phyloP scores from a whole-genome alignment of 2,113 vertebrate species.

The Cyanoderma ruficeps region DNA sequence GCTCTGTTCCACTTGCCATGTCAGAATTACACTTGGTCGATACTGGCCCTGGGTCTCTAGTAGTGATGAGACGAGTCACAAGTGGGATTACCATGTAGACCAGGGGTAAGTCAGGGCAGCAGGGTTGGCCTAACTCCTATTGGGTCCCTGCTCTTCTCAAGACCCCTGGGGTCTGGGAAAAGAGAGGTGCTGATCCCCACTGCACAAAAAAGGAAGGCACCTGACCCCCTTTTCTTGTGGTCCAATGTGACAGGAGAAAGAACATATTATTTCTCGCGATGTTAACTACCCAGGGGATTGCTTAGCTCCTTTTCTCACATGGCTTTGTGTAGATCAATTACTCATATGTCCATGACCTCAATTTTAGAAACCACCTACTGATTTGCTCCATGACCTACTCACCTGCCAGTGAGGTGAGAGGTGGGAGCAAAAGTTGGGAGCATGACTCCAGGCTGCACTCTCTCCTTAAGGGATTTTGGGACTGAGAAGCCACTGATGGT shows the following conservation, averaged over 20 bases:
- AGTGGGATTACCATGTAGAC: not conserved
- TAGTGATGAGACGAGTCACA: not conserved
- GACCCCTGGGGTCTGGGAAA: rapidly evolving
- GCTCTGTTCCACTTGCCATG: not conserved
- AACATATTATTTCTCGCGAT: not conserved
- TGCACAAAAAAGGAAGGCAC: not conserved
- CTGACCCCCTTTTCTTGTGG: not conserved
- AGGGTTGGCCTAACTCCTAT: not conserved
- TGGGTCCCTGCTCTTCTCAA: not conserved
- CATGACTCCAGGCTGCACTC: not conserved
- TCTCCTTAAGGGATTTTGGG: not conserved
- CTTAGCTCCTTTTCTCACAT: not conserved
- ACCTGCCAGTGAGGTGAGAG: not conserved
- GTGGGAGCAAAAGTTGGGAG: not conserved
- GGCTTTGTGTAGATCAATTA: not conserved
- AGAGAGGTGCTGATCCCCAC: not conserved
- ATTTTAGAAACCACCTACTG: not conserved
- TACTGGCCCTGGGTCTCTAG: not conserved
- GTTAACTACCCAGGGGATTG: not conserved
- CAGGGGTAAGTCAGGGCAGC: not conserved
- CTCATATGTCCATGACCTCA: not conserved
- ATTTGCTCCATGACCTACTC: not conserved
- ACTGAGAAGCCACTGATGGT: not conserved
- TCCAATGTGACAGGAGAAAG: not conserved
- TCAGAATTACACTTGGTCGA: not conserved